Evolutionary conservation across 2,113 vertebrate genomes (phyloP).

Genomic region (Melanostigma gelatinosum): DNA sequence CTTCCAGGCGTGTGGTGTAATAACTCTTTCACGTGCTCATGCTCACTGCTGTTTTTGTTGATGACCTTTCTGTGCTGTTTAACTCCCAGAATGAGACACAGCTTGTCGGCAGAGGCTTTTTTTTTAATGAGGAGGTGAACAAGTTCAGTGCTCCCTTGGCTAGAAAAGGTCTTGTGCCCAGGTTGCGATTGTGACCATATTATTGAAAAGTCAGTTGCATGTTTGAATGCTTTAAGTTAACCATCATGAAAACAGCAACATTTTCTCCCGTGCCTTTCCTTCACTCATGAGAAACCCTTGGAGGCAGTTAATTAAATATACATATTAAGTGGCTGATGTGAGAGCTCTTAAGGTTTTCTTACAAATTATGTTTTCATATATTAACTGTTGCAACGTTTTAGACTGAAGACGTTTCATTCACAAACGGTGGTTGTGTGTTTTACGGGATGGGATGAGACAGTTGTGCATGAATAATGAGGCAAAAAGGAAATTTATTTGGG

Average conservation of each 20-base stretch:
- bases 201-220: not conserved
- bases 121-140: conserved; percentile 36
- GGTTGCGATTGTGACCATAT: not conserved
- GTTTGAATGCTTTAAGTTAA: conserved; percentile 1
- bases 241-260: not conserved
- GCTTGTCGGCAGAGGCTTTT: conserved; percentile 35
- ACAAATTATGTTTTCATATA: conserved; percentile 69
- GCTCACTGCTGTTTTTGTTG: conserved; percentile 24
- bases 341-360: conserved; percentile 48
- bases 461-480: conserved; percentile 16
- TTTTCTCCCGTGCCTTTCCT: not conserved
- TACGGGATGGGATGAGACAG: conserved; percentile 22
- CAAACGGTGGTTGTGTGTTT: not conserved
- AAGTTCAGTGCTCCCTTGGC: not conserved
- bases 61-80: conserved; percentile 52
- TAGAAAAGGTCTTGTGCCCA: conserved; percentile 9
- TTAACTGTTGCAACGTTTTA: conserved; percentile 42
- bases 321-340: conserved; percentile 65
- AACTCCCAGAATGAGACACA: conserved; percentile 15
- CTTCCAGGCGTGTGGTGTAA: conserved; percentile 26
- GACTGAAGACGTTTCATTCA: not conserved
- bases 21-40: conserved; percentile 8
- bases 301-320: conserved; percentile 69
- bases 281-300: conserved; percentile 16
- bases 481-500: not conserved